Base-by-base conservation (phyloP, 2,113 vertebrate species). In the Chaetorhynchus papuensis region DNA sequence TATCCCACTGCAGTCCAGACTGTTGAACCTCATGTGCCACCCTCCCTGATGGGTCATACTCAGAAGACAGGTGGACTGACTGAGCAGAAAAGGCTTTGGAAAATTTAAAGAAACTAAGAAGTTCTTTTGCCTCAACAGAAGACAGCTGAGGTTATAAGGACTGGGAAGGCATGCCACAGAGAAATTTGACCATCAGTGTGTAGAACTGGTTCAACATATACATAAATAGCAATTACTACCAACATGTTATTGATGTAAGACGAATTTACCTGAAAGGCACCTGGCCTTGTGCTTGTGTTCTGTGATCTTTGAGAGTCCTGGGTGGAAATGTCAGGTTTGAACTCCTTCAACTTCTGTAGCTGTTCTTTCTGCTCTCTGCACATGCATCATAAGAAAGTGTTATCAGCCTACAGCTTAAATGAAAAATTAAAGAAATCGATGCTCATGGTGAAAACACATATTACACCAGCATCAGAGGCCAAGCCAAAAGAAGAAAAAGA, bases 301-400 rank as follows among this genome's bases (percentile, higher is more conserved):
- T 97, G 98, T 37, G 97, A 44, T 77, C 98, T 97, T 8, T 88
- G 26, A 15, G 97, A 85, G 24, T 98, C 97, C 52, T 97, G 97
- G 11, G 95, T 92, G 23, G 97, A 87, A 65, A 97, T 93, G 86
- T 98, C 97, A 94, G 97, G 59, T 89, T 98, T 97, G 93, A 98
- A 98, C 49, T 98, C 97, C 90, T 98, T 98, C 96, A 98, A 44
- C 86, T 98, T 98, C 87, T 98, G 98, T 84, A 98, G 96, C 78
- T 98, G 98, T 69, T 98, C 98, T 94, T 98, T 98, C 81, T 98
- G 98, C 76, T 98, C 98, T 88, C 98, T 98, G 96, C 54, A 96
- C 37, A 94, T 30, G 90, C 91, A 97, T 61, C 54, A 94, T 31
- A 94, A 80, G 42, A 76, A 96, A 96, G 16, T 7, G 30, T 92